These are phyloP conservation scores for Drosophila chauvacae DNA, from an alignment of 1,140 invertebrate species.

Conservation along the genomic window DNA sequence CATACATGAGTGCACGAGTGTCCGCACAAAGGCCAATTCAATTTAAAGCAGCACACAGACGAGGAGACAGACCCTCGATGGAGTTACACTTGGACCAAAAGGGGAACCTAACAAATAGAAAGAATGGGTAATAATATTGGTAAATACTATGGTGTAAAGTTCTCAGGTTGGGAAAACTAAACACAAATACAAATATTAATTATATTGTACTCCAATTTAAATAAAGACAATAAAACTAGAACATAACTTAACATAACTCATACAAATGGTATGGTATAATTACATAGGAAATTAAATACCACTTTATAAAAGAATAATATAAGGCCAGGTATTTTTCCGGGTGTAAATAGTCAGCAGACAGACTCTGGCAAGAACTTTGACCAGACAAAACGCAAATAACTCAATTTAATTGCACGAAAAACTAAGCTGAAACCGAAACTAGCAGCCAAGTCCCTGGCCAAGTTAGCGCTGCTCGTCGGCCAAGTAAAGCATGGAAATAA, in stretches of 20 bases:
- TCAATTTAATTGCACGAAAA: conserved; percentile 76
- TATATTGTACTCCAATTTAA: too few relatives aligned
- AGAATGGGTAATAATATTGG: background rate
- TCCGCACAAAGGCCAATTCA: conserved; percentile 77
- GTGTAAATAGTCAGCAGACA: conserved; percentile 9
- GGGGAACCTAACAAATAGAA: background rate
- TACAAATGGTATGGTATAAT: too few relatives aligned
- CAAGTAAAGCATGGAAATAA: conserved; percentile 68
- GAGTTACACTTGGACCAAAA: conserved; percentile 16
- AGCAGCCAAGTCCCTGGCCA: conserved; percentile 54
- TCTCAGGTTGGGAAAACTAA: background rate
- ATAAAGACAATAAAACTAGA: too few relatives aligned
- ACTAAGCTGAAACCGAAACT: conserved; percentile 58
- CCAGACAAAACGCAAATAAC: conserved; percentile 69
- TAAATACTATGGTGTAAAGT: background rate
- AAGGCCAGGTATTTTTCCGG: background rate
- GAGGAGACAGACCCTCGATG: conserved; percentile 14
- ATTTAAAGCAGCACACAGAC: conserved; percentile 62
- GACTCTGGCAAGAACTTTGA: conserved; percentile 53
- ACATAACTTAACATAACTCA: background rate
- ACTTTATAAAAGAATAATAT: background rate
- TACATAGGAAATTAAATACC: background rate
- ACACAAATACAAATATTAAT: background rate
- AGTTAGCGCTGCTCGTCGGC: conserved; percentile 46
- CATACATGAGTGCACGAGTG: conserved; percentile 67